Evolutionary conservation across 2,797 vertebrate species (phyloP), one percentile per base, ranked within the genome.

Genomic region (Phylloscopus collybita): DNA sequence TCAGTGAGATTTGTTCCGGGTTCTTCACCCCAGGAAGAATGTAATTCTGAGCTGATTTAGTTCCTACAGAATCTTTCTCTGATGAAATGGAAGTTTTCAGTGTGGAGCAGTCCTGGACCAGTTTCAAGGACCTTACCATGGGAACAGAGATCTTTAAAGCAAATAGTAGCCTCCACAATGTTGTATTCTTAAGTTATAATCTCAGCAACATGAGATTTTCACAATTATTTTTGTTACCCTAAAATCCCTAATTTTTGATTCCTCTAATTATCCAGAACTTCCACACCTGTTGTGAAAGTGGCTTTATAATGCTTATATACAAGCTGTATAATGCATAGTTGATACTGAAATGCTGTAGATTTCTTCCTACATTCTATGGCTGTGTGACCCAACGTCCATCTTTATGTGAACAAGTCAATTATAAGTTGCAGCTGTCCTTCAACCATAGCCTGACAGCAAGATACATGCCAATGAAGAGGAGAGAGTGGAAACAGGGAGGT

Each of bases 351-450:
- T 47, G 30, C 67, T 88, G 40, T n/a, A 38, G 19, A n/a, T 78
- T 80, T 70, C 49, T 91, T 57, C 34, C 34, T 53, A 2, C 19
- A 19, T 34, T 65, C 29, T 60, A 16, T 57, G n/a, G 16, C 38
- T 57, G 2, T 27, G 44, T 75, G 25, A 51, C n/a, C 49, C n/a
- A 80, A 25, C 0, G 0, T 19, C 42, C 59, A 69, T 27, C 22
- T 88, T 61, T 19, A 5, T 44, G 10, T 51, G 30, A 80, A 3
- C 29, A 64, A 72, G 34, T 76, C 34, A 70, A 0, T 57, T 57
- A 1, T 26, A 86, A 83, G 14, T 49, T 72, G 44, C 47, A 79
- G 49, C 36, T 85, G 38, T 70, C 30, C 17, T 38, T 64, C 47
- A 50, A 1, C 23, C 1, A 3, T 6, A 42, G 42, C 21, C 26